Evolutionary conservation across 2,113 vertebrate genomes (phyloP).

Genomic region (Marmota flaviventris): DNA sequence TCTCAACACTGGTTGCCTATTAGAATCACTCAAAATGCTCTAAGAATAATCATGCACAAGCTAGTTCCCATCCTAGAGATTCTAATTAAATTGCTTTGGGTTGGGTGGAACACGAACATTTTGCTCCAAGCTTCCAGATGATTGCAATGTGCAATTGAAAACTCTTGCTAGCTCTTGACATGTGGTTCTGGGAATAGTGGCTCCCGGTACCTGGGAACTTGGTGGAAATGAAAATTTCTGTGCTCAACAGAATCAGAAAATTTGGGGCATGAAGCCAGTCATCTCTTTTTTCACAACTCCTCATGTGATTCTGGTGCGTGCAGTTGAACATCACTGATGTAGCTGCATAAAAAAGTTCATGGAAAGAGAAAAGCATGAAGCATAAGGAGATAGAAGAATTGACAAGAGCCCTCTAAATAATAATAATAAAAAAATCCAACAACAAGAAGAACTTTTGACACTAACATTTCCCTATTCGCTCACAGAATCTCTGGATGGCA

Average conservation of each 20-base stretch:
- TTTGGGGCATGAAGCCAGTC: fast-evolving
- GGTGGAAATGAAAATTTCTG: neutral
- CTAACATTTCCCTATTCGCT: neutral
- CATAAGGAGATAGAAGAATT: neutral
- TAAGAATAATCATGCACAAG: too few species aligned
- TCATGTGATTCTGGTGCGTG: neutral
- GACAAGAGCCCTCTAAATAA: neutral
- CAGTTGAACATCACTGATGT: neutral
- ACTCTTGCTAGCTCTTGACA: neutral
- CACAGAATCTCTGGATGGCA: neutral
- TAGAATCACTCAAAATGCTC: neutral
- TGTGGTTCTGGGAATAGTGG: neutral
- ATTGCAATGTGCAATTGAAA: neutral
- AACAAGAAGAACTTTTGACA: neutral
- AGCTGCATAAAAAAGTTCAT: neutral
- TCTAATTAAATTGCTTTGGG: neutral
- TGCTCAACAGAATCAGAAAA: neutral
- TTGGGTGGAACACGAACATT: neutral
- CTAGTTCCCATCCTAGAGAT: neutral
- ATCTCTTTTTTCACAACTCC: neutral
- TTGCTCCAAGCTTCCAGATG: neutral
- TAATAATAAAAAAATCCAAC: too few species aligned
- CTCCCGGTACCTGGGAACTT: neutral
- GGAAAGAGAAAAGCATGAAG: neutral
- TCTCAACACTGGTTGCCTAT: neutral